These are phyloP conservation scores for Rutilus rutilus DNA, from an alignment of 2,113 vertebrate genomes.

Conservation along the genomic window DNA sequence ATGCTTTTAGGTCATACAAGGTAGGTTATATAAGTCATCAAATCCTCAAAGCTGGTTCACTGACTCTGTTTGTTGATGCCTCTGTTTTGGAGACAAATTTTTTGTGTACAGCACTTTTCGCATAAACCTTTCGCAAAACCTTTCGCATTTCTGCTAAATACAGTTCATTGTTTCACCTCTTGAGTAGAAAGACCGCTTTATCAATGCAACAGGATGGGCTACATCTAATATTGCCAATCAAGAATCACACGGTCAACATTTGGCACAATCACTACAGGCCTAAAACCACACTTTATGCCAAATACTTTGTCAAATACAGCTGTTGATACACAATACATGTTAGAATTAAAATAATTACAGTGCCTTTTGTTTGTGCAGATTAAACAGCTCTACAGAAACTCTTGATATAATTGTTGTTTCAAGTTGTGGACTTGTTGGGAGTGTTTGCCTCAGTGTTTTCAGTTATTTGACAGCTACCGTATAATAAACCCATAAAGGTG, in stretches of 20 bases:
- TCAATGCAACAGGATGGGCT: background rate
- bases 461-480: too few species aligned
- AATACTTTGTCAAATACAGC: background rate
- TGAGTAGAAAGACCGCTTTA: background rate
- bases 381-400: background rate
- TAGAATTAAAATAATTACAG: constrained; percentile 12
- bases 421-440: background rate
- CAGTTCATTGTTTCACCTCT: too few species aligned
- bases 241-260: background rate
- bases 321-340: constrained; percentile 5
- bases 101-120: too few species aligned
- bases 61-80: too few species aligned
- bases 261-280: background rate
- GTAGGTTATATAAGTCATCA: too few species aligned
- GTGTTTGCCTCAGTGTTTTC: background rate
- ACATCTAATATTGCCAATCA: background rate
- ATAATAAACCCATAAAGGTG: too few species aligned
- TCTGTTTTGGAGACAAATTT: too few species aligned
- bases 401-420: background rate
- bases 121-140: too few species aligned
- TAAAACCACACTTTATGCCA: background rate
- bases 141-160: background rate
- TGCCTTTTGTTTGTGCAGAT: background rate
- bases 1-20: too few species aligned
- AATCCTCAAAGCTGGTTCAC: too few species aligned